A percentile compares a stretch with the other conserved stretches of the same genome.
phyloP scores from a whole-genome alignment of 2,888 invertebrate species.

The Scaeva pyrastri region DNA sequence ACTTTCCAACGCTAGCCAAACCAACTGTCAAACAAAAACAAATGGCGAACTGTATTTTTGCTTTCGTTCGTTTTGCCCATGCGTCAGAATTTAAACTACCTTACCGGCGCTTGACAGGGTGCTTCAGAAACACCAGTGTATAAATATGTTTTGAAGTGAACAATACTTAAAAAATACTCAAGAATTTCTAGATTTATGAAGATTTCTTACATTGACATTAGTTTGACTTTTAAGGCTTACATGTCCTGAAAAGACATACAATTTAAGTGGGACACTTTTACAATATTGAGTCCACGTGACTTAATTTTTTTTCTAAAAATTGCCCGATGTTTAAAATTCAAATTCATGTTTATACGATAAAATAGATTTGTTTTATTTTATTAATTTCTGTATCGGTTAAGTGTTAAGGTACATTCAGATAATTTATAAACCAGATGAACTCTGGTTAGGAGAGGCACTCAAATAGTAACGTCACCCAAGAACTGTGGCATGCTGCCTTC shows the following conservation, averaged over 20 bases:
- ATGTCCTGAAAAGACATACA: too few species aligned
- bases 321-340: too few species aligned
- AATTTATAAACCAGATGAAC: neutral
- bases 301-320: too few species aligned
- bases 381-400: neutral
- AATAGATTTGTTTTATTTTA: neutral
- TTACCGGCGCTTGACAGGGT: neutral
- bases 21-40: neutral
- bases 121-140: neutral
- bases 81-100: neutral
- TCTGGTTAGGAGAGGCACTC: neutral
- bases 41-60: conserved; percentile 33
- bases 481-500: conserved; percentile 48
- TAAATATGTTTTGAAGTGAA: too few species aligned
- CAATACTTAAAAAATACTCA: too few species aligned
- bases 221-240: too few species aligned
- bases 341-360: too few species aligned
- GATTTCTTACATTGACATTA: too few species aligned
- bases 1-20: neutral
- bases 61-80: neutral
- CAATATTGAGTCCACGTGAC: too few species aligned
- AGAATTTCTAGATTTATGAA: too few species aligned
- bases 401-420: conserved; percentile 10
- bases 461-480: conserved; percentile 53
- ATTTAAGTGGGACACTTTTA: too few species aligned